Conservation (phyloP, 2,797 vertebrate genomes). For the Momotus momota region DNA sequence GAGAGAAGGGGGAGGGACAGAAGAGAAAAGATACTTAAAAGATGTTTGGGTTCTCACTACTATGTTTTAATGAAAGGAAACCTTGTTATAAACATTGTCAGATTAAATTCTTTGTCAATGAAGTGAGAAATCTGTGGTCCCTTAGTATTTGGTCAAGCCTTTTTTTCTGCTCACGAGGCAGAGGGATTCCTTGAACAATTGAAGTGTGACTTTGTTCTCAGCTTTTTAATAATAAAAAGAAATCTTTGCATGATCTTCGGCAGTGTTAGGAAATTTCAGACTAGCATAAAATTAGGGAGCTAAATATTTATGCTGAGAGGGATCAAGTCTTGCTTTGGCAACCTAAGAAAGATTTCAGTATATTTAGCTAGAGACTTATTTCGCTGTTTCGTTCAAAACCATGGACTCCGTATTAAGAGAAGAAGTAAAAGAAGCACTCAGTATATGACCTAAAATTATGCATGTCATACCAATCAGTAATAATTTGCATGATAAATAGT, state of each 20-base stretch:
- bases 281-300: background rate
- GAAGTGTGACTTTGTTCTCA: background rate
- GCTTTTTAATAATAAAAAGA: background rate
- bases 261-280: background rate
- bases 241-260: background rate
- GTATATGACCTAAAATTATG: conserved; percentile 52
- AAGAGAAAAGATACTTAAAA: background rate
- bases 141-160: background rate
- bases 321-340: background rate
- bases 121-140: background rate
- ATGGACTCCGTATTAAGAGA: conserved; percentile 18
- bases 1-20: background rate
- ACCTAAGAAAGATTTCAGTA: background rate
- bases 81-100: background rate
- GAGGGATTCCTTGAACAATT: background rate
- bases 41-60: background rate
- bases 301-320: background rate
- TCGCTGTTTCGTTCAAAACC: conserved; percentile 29
- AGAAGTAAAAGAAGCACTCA: conserved; percentile 15
- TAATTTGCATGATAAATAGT: conserved; percentile 49
- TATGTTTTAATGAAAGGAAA: background rate
- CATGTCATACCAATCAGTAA: conserved; percentile 8
- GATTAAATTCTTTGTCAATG: background rate
- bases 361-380: background rate
- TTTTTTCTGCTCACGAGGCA: background rate